phyloP scores from a whole-genome alignment of 2,113 vertebrate species.

The Callionymus lyra region DNA sequence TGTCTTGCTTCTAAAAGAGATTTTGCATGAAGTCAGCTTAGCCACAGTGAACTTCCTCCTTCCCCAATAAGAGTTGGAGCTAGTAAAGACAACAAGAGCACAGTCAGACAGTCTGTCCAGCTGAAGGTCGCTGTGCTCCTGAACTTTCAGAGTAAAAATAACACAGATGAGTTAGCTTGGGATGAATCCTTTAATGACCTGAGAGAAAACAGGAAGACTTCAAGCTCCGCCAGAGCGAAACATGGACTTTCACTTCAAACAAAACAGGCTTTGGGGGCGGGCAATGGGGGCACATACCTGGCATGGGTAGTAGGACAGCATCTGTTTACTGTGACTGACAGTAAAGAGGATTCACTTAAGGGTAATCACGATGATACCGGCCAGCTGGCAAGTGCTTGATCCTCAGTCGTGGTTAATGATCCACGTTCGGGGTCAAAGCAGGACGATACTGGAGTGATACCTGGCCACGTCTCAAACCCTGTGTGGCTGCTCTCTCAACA shows the following conservation, averaged over 20 bases:
- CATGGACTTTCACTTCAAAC: conserved; percentile 51
- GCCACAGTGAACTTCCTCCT: too few relatives aligned
- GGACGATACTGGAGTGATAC: conserved; percentile 37
- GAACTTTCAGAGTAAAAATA: too few relatives aligned
- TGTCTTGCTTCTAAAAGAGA: too few relatives aligned
- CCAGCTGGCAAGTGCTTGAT: conserved; percentile 51
- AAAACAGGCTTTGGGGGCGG: conserved; percentile 5
- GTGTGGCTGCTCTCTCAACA: conserved; percentile 15
- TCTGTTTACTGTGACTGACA: conserved; percentile 49
- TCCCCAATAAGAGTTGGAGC: too few relatives aligned
- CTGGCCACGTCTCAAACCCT: conserved; percentile 42
- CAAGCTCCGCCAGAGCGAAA: conserved; percentile 45
- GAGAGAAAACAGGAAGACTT: conserved; percentile 50
- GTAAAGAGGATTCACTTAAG: conserved; percentile 54
- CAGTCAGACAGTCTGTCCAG: too few relatives aligned
- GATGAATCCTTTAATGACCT: conserved; percentile 56
- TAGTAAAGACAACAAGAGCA: too few relatives aligned
- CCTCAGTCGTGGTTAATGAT: conserved; percentile 49
- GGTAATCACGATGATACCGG: conserved; percentile 35
- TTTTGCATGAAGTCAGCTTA: too few relatives aligned
- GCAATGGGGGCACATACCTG: conserved; percentile 33
- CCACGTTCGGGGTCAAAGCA: conserved; percentile 40
- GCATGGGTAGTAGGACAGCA: conserved; percentile 24
- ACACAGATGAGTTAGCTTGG: conserved; percentile 18
- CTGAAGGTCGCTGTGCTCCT: too few relatives aligned